Evolutionary conservation across 2,888 invertebrate genomes (phyloP).

Genomic region (Drosophila mercatorum): DNA sequence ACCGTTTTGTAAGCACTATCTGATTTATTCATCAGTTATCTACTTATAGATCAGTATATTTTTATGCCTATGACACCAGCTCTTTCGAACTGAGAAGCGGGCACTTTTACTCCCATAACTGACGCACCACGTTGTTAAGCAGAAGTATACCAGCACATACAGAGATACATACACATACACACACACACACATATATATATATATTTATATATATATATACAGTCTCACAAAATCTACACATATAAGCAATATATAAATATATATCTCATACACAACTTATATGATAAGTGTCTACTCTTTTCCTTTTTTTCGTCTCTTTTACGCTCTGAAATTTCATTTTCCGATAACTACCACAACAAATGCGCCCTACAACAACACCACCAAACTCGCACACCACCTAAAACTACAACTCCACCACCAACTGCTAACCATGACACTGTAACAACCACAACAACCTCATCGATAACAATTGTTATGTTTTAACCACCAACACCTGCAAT

Average conservation of each 20-base stretch:
- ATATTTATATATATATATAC: slow-evolving; percentile 23
- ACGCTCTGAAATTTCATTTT: slow-evolving; percentile 80
- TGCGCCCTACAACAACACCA: slow-evolving; percentile 38
- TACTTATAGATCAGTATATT: slow-evolving; percentile 33
- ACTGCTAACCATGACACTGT: slow-evolving; percentile 30
- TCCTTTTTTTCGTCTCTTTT: slow-evolving; percentile 80
- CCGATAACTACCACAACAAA: slow-evolving; percentile 64
- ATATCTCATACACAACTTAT: slow-evolving; percentile 79
- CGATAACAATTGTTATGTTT: slow-evolving; percentile 53
- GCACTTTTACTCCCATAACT: slow-evolving; percentile 26
- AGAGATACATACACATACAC: slow-evolving; percentile 31
- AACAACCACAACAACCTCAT: slow-evolving; percentile 26
- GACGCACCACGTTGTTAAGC: slow-evolving; percentile 47
- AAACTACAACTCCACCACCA: slow-evolving; percentile 10
- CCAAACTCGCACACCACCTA: slow-evolving; percentile 31
- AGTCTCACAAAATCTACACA: slow-evolving; percentile 42
- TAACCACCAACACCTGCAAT: slow-evolving; percentile 27
- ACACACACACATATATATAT: not conserved
- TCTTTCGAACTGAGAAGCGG: slow-evolving; percentile 18
- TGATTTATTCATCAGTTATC: slow-evolving; percentile 15
- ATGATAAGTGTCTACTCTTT: slow-evolving; percentile 80
- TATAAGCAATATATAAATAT: slow-evolving; percentile 59
- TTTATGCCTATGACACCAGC: slow-evolving; percentile 18
- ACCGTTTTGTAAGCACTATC: slow-evolving; percentile 25
- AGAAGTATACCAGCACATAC: slow-evolving; percentile 24